These are phyloP conservation scores for Chelonus insularis DNA, from an alignment of 1,140 invertebrate genomes.

Conservation along the genomic window DNA sequence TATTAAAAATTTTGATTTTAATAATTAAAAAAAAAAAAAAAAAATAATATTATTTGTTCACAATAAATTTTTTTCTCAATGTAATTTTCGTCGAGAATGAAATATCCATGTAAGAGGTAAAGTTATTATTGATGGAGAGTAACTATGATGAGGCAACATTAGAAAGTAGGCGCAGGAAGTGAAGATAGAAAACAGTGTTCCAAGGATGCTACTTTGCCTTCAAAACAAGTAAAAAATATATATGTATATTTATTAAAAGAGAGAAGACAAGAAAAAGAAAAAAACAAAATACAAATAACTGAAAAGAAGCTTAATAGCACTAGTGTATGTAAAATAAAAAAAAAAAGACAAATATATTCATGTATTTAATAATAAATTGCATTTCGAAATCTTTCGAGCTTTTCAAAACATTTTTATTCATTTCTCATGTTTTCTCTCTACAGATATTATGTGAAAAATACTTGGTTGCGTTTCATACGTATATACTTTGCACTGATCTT, in stretches of 20 bases:
- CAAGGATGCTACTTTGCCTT: slow-evolving; percentile 5
- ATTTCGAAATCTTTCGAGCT: too few species aligned
- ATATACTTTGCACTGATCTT: slow-evolving; percentile 18
- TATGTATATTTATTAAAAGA: background rate
- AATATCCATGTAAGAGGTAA: background rate
- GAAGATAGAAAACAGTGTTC: slow-evolving; percentile 5
- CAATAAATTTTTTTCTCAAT: too few species aligned
- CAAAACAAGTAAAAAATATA: slow-evolving; percentile 15
- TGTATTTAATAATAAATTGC: background rate
- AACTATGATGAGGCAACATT: slow-evolving; percentile 31
- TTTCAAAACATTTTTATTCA: background rate
- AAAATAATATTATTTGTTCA: too few species aligned
- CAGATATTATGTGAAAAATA: background rate
- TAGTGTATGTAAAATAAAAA: too few species aligned
- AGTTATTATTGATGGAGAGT: slow-evolving; percentile 23
- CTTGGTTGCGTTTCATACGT: background rate
- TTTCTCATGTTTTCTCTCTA: slow-evolving; percentile 5
- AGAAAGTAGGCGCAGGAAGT: slow-evolving; percentile 31
- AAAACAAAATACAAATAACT: too few species aligned
- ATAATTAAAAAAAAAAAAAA: too few species aligned
- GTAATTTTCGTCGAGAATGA: too few species aligned
- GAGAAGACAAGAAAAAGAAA: background rate
- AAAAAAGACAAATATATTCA: background rate
- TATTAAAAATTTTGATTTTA: too few species aligned
- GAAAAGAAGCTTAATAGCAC: background rate